Base-by-base conservation (phyloP, 1,140 invertebrate species). In the Lerema accius region DNA sequence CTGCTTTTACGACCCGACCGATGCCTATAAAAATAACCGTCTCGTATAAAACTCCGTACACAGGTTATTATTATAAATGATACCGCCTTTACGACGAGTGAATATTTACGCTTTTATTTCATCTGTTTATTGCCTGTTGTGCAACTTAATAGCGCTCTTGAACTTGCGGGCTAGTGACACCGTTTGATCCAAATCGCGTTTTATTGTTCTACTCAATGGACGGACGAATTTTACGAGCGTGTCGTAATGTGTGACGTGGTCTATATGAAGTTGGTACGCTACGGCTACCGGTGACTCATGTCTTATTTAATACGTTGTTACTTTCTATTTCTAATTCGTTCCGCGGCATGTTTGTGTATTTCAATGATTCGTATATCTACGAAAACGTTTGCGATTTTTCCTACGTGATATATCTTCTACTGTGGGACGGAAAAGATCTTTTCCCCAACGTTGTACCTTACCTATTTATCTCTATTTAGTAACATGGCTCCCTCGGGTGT, bases 121-220 rank as follows among this genome's bases (percentile, higher is more conserved):
- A 73, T 76, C 68, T 71, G 77, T 86, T 89, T 84, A 89, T 84
- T 76, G 82, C 73, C 68, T 73, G 78, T 87, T 87, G 76, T 86
- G 79, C 78, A 87, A 87, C 78, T 84, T 88, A 84, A 90, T 84
- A 75, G 78, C 80, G 76, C 73, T 79, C 87, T 88, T 90, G 87
- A 90, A 90, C 87, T 90, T 90, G 84, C 58, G 69, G 76, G 77
- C 82, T 84, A 88, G 85, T 86, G 86, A 86, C 85, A 89, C 84
- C 75, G 75, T 86, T 83, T 86, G 86, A 89, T 87, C 74, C 82
- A 81, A 86, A 88, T 86, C 85, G 76, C 77, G 74, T 84, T 86
- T 90, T 88, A 88, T 90, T 90, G 85, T 88, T 80, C 73, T 72
- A 55, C 78, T 87, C 80, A 86, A 86, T 86, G 86, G 82, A 83